Base-by-base conservation (phyloP, 2,888 invertebrate species). In the Eurois occulta region DNA sequence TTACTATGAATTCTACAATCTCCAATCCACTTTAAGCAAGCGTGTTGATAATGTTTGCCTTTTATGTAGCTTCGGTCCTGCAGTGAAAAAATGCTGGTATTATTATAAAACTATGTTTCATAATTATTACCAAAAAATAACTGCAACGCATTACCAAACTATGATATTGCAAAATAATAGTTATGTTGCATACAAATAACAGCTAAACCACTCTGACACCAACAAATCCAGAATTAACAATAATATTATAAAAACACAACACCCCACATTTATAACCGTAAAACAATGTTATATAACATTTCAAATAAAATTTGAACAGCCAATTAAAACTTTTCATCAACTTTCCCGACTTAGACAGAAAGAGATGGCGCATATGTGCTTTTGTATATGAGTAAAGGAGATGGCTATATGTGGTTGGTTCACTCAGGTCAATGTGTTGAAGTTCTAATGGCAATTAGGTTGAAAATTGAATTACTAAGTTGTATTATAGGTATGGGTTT, bases 281-380 rank as follows among this genome's bases (percentile, higher is more conserved):
- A 73, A 87, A 83, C 78, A 87, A 79, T 78, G 75, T 83, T 77
- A 72, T 77, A 78, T 70, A 74, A 66, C 72, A 74, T 79, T 84
- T 72, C 78, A 83, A 88, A 88, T 88, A 88, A 88, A 89, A 88
- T 89, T 82, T 83, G 76, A 86, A 86, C 77, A 85, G 87, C 81
- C 89, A 89, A 89, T 89, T 88, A 88, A 86, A 89, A 89, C 81
- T 89, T 89, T 86, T 77, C 81, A 84, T 84, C 78, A 84, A 87
- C 83, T 86, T 84, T 48, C 71, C 62, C 80, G 68, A 48, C 62
- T 68, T 28, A 13, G 72, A 6, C 41, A n/a, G 62, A 79, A 71
- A 24, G 68, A 72, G 85, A 84, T 62, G 70, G 66, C 68, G 77
- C 48, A 38, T 70, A 74, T 74, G 55, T 48, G 66, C 18, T 13